Evolutionary conservation across 2,888 invertebrate species (phyloP), one percentile per base, ranked within the genome.

Genomic region (Pterostichus madidus): DNA sequence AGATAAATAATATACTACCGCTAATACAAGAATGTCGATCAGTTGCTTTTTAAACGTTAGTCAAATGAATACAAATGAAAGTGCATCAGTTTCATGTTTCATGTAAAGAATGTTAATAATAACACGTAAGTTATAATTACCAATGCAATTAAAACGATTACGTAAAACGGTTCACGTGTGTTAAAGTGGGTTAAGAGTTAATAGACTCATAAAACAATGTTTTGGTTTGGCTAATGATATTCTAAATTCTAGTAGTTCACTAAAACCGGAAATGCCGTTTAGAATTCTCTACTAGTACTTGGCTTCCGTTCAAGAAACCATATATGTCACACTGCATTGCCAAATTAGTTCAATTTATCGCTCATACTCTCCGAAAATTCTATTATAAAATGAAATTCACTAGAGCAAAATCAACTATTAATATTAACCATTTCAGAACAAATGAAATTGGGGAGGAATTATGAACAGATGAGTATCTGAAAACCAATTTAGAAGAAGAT

Each of bases 191-290:
- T 31, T 64, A 64, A 64, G 3, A 7, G 39, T 39, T 39, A 39
- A 39, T 1, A 64, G 35, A 64, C 64, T 35, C 64, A 64, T 64
- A 64, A 32, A 64, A 24, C 24, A 35, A n/a, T 35, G 13, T 35
- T 39, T 39, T 64, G 64, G 7, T 31, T 5, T 59, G 17, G 10
- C 11, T 32, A 11, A 49, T 49, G 49, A 7, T 64, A 39, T 39
- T 6, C 7, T 39, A 24, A 24, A 17, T 56, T 56, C 17, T 11
- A 31, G 31, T 31, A 31, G 10, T 11, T 11, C 17, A 31, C 17
- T 31, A 32, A 35, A 32, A 64, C 64, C 64, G 64, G 64, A 64
- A 64, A 64, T 64, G 32, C 64, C 64, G 31, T 39, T 39, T 39
- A 39, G 39, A 39, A 39, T 39, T 39, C 39, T 39, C 0, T 39